phyloP scores from a whole-genome alignment of 1,140 invertebrate genomes.

The Leptinotarsa lineolata region DNA sequence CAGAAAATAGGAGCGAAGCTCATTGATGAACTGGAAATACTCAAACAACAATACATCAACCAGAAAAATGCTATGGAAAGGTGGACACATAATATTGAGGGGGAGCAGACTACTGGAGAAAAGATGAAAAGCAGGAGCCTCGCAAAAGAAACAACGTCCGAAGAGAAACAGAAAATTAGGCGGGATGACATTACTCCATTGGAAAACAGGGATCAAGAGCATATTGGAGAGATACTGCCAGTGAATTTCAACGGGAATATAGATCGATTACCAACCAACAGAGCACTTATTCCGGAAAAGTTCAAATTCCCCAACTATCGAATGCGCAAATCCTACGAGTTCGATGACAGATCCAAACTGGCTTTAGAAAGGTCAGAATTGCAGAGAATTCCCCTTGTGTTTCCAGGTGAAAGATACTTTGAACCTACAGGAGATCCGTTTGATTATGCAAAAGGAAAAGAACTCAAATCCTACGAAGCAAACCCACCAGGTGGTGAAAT shows the following conservation, averaged over 20 bases:
- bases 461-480: not conserved
- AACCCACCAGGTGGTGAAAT: not conserved
- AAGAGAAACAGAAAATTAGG: constrained; percentile 26
- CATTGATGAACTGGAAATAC: not conserved
- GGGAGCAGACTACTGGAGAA: not conserved
- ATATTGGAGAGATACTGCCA: constrained; percentile 54
- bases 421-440: constrained; percentile 35
- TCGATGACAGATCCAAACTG: not conserved
- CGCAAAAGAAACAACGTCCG: not conserved
- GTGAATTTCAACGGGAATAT: constrained; percentile 39
- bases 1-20: not conserved
- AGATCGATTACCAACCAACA: constrained; percentile 7
- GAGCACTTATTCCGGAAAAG: not conserved
- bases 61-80: not conserved
- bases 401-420: constrained; percentile 42
- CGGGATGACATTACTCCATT: constrained; percentile 46
- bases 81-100: too few relatives aligned
- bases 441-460: constrained; percentile 34
- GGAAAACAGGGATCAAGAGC: constrained; percentile 46
- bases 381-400: constrained; percentile 37
- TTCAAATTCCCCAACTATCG: not conserved
- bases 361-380: constrained; percentile 13
- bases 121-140: not conserved
- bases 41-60: not conserved
- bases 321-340: not conserved